Evolutionary conservation across 2,888 invertebrate genomes (phyloP).

Genomic region (Chymomyza caudatula): DNA sequence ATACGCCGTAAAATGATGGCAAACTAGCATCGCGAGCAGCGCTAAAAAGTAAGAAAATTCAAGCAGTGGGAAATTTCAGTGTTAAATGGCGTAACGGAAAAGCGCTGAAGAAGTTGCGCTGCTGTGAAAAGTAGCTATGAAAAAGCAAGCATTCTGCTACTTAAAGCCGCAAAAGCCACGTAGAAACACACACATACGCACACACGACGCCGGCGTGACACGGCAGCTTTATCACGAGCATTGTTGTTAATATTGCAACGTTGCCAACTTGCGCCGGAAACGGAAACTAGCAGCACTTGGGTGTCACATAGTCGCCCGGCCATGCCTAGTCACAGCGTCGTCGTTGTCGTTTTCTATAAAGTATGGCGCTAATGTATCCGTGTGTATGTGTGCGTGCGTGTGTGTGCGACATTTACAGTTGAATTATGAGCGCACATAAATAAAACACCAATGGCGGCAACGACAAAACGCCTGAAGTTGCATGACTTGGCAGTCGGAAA

Average conservation of each 20-base stretch:
- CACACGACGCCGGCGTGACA: slow-evolving; percentile 30
- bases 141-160: slow-evolving; percentile 61
- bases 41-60: slow-evolving; percentile 44
- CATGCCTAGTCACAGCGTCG: slow-evolving; percentile 2
- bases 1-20: slow-evolving; percentile 53
- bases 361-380: not conserved
- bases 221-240: slow-evolving; percentile 67
- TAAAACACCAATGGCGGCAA: slow-evolving; percentile 60
- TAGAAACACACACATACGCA: slow-evolving; percentile 13
- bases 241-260: slow-evolving; percentile 70
- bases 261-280: slow-evolving; percentile 59
- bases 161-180: slow-evolving; percentile 71
- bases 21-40: slow-evolving; percentile 48
- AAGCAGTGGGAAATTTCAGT: not conserved
- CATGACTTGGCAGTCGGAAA: slow-evolving; percentile 36
- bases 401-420: slow-evolving; percentile 55
- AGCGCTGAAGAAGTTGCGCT: not conserved
- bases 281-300: slow-evolving; percentile 69
- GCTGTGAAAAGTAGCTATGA: slow-evolving; percentile 6
- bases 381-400: slow-evolving; percentile 9
- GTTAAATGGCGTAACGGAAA: slow-evolving; percentile 3
- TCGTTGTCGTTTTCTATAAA: not conserved
- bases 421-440: slow-evolving; percentile 68
- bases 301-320: slow-evolving; percentile 38
- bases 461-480: slow-evolving; percentile 63